These are phyloP conservation scores for Thamnaconus septentrionalis DNA, from an alignment of 2,113 vertebrate genomes.

Conservation along the genomic window DNA sequence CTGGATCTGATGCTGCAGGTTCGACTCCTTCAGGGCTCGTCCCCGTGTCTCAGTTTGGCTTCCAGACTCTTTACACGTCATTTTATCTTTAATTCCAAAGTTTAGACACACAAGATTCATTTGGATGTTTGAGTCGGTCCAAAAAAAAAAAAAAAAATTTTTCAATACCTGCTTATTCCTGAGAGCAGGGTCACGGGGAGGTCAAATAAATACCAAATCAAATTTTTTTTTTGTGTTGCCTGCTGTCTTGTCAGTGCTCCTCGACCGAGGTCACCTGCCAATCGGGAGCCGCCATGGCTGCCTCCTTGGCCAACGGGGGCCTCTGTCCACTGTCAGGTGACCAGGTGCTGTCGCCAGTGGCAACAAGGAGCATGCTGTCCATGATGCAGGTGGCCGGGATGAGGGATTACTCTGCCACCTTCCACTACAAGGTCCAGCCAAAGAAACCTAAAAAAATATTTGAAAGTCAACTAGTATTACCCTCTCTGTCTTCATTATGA, in stretches of 20 bases:
- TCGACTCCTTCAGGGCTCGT: neutral
- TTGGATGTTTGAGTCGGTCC: too few relatives aligned
- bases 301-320: constrained; percentile 71
- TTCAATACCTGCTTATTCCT: neutral
- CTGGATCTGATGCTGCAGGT: constrained; percentile 74
- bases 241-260: constrained; percentile 50
- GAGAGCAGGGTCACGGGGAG: too few relatives aligned
- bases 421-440: constrained; percentile 63
- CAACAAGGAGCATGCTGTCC: constrained; percentile 60
- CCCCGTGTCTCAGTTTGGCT: too few relatives aligned
- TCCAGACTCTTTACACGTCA: too few relatives aligned
- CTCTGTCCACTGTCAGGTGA: constrained; percentile 73
- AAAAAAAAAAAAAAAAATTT: too few relatives aligned
- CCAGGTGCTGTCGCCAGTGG: constrained; percentile 62
- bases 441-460: neutral
- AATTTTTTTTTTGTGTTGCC: neutral
- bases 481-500: neutral
- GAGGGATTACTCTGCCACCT: constrained; percentile 68
- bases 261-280: constrained; percentile 73
- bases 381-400: constrained; percentile 75
- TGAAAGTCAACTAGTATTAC: neutral
- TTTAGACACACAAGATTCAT: too few relatives aligned
- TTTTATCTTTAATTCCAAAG: too few relatives aligned
- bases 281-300: constrained; percentile 66
- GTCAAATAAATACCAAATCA: neutral